These are phyloP conservation scores for Meriones psammophilus DNA, from an alignment of 2,797 vertebrate genomes.

Conservation along the genomic window DNA sequence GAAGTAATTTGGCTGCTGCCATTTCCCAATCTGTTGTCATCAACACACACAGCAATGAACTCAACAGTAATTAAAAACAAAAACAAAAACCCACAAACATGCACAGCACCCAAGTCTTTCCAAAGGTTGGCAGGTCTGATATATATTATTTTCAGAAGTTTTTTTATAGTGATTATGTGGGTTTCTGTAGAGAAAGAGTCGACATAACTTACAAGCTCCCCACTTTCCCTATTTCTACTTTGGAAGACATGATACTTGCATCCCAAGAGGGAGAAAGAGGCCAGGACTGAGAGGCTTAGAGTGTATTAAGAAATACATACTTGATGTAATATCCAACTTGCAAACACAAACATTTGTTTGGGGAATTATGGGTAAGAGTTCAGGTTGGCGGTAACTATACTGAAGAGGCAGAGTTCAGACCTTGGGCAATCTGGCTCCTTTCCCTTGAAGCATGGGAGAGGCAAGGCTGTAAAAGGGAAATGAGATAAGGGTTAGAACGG, in stretches of 20 bases:
- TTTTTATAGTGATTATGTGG: neutral
- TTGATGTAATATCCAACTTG: neutral
- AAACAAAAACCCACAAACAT: neutral
- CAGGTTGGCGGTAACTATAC: neutral
- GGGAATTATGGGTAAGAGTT: neutral
- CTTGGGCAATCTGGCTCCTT: neutral
- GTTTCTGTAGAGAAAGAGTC: neutral
- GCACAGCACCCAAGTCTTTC: neutral
- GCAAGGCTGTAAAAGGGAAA: neutral
- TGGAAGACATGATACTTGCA: neutral
- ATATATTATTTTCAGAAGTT: neutral
- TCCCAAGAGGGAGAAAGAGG: neutral
- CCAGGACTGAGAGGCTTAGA: neutral
- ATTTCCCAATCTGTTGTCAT: neutral
- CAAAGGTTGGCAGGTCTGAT: neutral
- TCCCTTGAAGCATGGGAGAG: neutral
- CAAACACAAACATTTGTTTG: neutral
- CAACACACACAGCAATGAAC: neutral
- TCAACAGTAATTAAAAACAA: no score
- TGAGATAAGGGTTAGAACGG: slow-evolving; percentile 54
- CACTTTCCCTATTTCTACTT: neutral
- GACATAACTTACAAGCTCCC: neutral
- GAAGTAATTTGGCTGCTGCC: neutral
- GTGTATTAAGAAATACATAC: neutral
- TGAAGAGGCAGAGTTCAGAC: slow-evolving; percentile 33